Percentiles rank a stretch among this genome's conserved stretches.
Evolutionary conservation across 64 coral and sea anemone species (phyloP).

Genomic region (Montipora cactus): DNA sequence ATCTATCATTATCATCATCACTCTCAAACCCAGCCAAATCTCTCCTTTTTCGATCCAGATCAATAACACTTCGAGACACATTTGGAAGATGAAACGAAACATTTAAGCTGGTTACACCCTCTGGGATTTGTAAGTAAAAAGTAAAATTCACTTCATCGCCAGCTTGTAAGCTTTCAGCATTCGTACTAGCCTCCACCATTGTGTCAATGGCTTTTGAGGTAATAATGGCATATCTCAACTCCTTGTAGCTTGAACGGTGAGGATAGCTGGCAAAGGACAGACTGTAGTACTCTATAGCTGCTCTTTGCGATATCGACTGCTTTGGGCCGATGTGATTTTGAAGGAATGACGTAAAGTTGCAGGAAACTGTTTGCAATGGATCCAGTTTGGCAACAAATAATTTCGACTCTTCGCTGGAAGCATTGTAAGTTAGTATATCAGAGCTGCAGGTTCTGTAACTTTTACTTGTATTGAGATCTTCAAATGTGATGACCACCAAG

Average conservation of each 20-base stretch:
- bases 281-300: constrained; percentile 64
- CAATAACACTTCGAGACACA: constrained; percentile 30
- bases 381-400: background rate
- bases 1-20: background rate
- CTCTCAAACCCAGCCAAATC: background rate
- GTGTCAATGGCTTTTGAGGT: constrained; percentile 60
- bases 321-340: constrained; percentile 55
- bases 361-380: constrained; percentile 24
- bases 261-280: constrained; percentile 1
- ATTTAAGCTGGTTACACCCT: constrained; percentile 70
- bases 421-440: constrained; percentile 13
- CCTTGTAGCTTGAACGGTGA: constrained; percentile 51
- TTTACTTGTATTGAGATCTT: constrained; percentile 31
- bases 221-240: constrained; percentile 24
- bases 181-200: constrained; percentile 35
- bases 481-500: constrained; percentile 35
- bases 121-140: constrained; percentile 67
- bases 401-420: background rate
- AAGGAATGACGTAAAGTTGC: constrained; percentile 45
- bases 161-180: constrained; percentile 62
- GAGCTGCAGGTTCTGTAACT: background rate
- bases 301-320: constrained; percentile 54
- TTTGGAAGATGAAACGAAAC: constrained; percentile 57
- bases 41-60: constrained; percentile 20
- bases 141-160: constrained; percentile 77